Evolutionary conservation across 1,140 invertebrate species (phyloP).

Genomic region (Scaptomyza graminum): DNA sequence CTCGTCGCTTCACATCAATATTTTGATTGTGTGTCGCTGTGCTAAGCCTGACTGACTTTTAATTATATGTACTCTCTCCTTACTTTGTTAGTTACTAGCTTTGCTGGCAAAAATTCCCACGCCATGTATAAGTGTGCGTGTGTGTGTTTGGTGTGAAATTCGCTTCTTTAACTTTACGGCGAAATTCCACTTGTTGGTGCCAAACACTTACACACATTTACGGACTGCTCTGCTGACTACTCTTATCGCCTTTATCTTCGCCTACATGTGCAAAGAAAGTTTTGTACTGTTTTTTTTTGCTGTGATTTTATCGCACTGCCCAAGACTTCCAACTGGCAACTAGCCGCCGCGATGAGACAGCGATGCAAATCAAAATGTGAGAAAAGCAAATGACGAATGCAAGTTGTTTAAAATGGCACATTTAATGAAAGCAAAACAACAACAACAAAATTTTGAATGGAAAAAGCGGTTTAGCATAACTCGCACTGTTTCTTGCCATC

Average conservation of each 20-base stretch:
- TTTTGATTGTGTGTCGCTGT: not conserved
- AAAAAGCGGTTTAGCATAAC: too few relatives aligned
- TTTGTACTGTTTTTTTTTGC: not conserved
- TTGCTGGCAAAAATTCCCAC: constrained; percentile 67
- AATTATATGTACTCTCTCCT: constrained; percentile 50
- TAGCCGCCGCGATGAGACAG: too few relatives aligned
- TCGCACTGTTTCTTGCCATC: too few relatives aligned
- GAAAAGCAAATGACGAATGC: too few relatives aligned
- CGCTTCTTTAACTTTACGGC: constrained; percentile 20
- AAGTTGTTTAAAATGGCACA: too few relatives aligned
- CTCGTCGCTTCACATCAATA: constrained; percentile 2
- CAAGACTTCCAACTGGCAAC: too few relatives aligned
- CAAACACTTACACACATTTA: not conserved
- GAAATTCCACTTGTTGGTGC: constrained; percentile 28
- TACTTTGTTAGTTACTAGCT: constrained; percentile 23
- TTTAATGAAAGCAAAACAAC: too few relatives aligned
- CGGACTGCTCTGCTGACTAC: not conserved
- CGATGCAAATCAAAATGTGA: too few relatives aligned
- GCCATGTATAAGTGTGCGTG: constrained; percentile 47
- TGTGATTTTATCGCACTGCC: not conserved
- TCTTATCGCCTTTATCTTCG: constrained; percentile 42
- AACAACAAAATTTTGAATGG: too few relatives aligned
- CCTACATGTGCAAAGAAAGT: constrained; percentile 39
- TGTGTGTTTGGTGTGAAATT: constrained; percentile 11
- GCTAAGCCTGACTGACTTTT: constrained; percentile 49